Evolutionary conservation across 1,140 invertebrate genomes (phyloP).

Genomic region (Platyscapa corneri): DNA sequence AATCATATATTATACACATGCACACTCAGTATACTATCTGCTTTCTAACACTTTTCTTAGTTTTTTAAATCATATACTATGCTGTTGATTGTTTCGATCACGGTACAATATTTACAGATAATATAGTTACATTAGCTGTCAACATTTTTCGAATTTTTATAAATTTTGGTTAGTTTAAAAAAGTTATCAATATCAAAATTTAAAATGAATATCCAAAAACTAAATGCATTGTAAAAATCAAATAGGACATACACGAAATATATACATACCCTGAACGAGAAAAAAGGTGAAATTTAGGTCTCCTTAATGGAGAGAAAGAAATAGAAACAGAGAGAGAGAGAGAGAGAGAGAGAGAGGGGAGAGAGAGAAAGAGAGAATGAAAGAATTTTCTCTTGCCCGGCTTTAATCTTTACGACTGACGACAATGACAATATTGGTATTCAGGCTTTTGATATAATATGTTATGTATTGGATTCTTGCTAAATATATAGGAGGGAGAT

Average conservation of each 20-base stretch:
- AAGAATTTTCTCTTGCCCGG: not conserved
- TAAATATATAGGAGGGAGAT: not conserved
- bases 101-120: not conserved
- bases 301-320: not conserved
- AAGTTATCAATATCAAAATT: not conserved
- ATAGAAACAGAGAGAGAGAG: not conserved
- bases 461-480: not conserved
- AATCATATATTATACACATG: too few species aligned
- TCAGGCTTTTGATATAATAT: not conserved
- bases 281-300: not conserved
- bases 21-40: too few species aligned
- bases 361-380: too few species aligned
- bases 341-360: too few species aligned
- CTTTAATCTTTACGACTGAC: not conserved
- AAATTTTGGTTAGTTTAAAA: not conserved
- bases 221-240: not conserved
- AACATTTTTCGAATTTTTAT: not conserved
- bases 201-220: not conserved
- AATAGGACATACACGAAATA: not conserved
- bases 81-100: not conserved
- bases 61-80: not conserved
- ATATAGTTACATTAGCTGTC: not conserved
- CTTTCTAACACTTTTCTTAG: not conserved
- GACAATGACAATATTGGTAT: not conserved
- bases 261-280: constrained; percentile 1